A percentile compares a stretch with the other conserved stretches of the same genome.
Conservation (phyloP, 1,140 invertebrate species). For the Vanessa tameamea region DNA sequence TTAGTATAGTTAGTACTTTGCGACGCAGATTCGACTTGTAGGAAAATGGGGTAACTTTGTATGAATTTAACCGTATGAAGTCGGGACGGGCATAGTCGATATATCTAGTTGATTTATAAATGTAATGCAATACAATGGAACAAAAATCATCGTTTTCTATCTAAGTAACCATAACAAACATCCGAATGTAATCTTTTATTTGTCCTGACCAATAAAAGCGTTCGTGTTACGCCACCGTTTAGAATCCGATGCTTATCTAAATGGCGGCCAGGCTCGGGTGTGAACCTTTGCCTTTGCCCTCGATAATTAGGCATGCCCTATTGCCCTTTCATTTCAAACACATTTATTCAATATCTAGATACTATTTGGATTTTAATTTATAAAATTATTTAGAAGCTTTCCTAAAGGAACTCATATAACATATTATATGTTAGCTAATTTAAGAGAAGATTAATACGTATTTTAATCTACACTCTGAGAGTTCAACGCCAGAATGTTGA, state of each 20-base stretch:
- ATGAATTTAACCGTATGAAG: too few relatives aligned
- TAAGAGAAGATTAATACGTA: neutral
- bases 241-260: slow-evolving; percentile 71
- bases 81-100: too few relatives aligned
- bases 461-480: neutral
- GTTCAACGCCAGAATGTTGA: neutral
- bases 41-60: too few relatives aligned
- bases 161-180: slow-evolving; percentile 30
- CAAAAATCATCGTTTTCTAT: slow-evolving; percentile 16
- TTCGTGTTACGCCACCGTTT: slow-evolving; percentile 68
- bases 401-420: neutral
- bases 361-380: neutral
- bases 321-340: slow-evolving; percentile 40
- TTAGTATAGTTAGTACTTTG: too few relatives aligned
- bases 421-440: neutral
- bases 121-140: slow-evolving; percentile 19
- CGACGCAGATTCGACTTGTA: too few relatives aligned
- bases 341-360: slow-evolving; percentile 19
- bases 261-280: slow-evolving; percentile 55
- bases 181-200: slow-evolving; percentile 55
- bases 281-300: slow-evolving; percentile 65
- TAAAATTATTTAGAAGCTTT: neutral
- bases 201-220: slow-evolving; percentile 60
- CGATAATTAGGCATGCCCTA: slow-evolving; percentile 40
- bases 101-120: slow-evolving; percentile 15